These are phyloP conservation scores for Andricus curvator DNA, from an alignment of 2,888 invertebrate species.

Conservation along the genomic window DNA sequence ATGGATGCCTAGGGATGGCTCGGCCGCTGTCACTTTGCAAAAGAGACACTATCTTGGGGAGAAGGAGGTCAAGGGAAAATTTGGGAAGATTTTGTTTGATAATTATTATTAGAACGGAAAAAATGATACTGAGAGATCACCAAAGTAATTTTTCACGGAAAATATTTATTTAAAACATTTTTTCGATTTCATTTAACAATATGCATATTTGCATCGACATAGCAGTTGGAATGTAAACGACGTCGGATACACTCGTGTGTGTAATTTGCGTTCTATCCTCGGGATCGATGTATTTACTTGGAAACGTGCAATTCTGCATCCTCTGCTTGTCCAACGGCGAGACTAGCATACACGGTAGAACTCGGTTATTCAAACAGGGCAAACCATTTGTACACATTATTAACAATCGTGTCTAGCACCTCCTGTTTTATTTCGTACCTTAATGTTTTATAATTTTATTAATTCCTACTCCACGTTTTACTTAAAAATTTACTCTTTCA, in stretches of 20 bases:
- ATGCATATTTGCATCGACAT: not conserved
- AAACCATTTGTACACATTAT: not conserved
- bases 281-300: not conserved
- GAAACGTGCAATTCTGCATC: slow-evolving; percentile 4
- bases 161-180: not conserved
- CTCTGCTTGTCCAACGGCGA: not conserved
- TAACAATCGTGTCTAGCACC: not conserved
- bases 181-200: not conserved
- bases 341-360: not conserved
- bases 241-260: not conserved
- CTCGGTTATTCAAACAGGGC: not conserved
- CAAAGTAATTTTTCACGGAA: not conserved
- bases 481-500: no score
- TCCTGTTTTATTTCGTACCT: not conserved
- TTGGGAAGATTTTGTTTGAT: no score
- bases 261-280: not conserved
- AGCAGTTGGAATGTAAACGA: not conserved
- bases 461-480: not conserved
- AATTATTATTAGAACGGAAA: no score
- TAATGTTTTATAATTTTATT: not conserved
- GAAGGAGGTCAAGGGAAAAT: no score
- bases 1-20: no score
- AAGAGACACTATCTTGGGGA: no score
- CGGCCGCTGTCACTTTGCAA: no score
- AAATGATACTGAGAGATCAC: no score